These are phyloP conservation scores for Hozukius guyotensis DNA, from an alignment of 2,797 vertebrate genomes.

Conservation along the genomic window DNA sequence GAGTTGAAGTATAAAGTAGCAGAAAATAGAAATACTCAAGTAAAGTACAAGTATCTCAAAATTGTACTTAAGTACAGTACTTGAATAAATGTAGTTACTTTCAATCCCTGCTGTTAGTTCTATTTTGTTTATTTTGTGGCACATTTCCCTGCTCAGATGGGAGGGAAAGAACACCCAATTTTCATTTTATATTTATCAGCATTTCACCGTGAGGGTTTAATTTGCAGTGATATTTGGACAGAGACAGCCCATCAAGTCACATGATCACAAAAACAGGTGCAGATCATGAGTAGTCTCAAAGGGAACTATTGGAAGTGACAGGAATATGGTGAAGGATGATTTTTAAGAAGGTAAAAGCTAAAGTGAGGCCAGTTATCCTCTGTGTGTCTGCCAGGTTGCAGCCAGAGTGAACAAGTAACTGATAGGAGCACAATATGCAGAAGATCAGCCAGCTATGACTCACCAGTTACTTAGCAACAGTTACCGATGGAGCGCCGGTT, in stretches of 20 bases:
- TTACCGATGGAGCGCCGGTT: constrained; percentile 33
- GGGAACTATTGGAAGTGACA: not conserved
- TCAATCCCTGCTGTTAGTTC: no score
- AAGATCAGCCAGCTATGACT: constrained; percentile 38
- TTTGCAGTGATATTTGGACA: constrained; percentile 12
- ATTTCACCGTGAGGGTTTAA: not conserved
- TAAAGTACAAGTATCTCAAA: no score
- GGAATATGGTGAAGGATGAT: not conserved
- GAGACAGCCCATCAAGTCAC: not conserved
- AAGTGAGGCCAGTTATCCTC: not conserved
- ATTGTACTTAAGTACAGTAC: no score
- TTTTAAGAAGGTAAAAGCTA: not conserved
- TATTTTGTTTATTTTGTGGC: no score
- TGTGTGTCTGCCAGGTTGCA: not conserved
- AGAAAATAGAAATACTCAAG: no score
- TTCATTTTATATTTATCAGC: not conserved
- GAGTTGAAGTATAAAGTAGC: no score
- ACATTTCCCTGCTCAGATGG: no score
- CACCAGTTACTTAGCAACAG: constrained; percentile 67
- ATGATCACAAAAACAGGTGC: not conserved
- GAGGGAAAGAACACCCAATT: no score
- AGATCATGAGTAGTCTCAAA: not conserved
- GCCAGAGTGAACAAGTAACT: constrained; percentile 2
- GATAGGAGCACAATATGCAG: constrained; percentile 35
- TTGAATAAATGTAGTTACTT: no score